Evolutionary conservation across 2,888 invertebrate species (phyloP), one percentile per base, ranked within the genome.

Genomic region (Cyclophora punctaria): DNA sequence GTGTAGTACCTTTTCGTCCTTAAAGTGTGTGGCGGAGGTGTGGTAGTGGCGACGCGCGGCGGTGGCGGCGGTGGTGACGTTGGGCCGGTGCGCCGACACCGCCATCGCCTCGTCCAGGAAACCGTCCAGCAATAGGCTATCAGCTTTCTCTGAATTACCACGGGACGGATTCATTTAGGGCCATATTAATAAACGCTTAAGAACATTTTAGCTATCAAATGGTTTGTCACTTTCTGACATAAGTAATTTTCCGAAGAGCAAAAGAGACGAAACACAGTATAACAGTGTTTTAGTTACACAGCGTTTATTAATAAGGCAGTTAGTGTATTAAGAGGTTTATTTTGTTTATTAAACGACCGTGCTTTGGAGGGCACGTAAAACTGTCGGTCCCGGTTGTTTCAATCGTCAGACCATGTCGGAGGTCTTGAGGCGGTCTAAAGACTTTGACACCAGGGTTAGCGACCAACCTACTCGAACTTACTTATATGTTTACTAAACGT

Each of bases 81-180:
- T 65, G 3, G 52, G 53, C 40, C 55, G 59, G 55, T 75, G 76
- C 1, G 63, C 69, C 7, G 52, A 47, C 35, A 72, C 34, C 7
- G 77, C 54, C 37, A 57, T 67, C 35, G 78, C 73, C 52, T 79
- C 80, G 62, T 89, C 89, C 63, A 89, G 74, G 76, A 89, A 89
- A 52, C 89, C 89, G 60, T 89, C 89, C 76, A 86, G 60, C 56
- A 89, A 74, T 53, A 89, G 79, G 42, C 83, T 83, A 72, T 88
- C 68, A 47, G 69, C 80, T 58, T 89, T 88, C 71, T 85, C 89
- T 89, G 80, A 52, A 69, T 57, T 67, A 60, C 63, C 51, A 46
- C 47, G 46, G 56, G 48, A 48, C 42, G 7, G 7, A 7, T 43
- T 4, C n/a, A 43, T 5, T 20, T 43, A 43, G 41, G 7, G 6